Base-by-base conservation (phyloP, 1,140 invertebrate species). In the Euwallacea similis region DNA sequence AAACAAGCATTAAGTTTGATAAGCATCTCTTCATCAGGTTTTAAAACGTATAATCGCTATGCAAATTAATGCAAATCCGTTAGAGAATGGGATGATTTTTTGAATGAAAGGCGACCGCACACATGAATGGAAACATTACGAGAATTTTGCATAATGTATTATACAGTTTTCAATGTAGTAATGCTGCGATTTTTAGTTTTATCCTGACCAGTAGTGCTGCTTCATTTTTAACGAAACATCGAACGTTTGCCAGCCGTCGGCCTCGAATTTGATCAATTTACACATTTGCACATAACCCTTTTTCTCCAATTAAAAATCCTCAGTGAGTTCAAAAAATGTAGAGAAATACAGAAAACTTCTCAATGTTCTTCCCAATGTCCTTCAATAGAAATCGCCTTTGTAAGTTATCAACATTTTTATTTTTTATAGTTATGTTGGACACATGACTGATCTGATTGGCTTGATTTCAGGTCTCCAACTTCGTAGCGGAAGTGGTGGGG, bases 401-500 rank as follows among this genome's bases (percentile, higher is more conserved):
- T 33, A 4, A 33, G 21, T 33, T 4, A 2, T 33, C 21, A 33
- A 33, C 4, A 33, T 33, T 33, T 33, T 2, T 4, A 33, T 4
- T 1, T 33, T 33, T 33, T 33, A 33, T 33, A 33, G 21, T 4
- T 33, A 4, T 33, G 21, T 33, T 4, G 21, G 21, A 33, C 21
- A 33, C 21, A 33, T 4, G 21, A 33, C 21, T 33, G 21, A 33
- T 33, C 21, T 33, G 21, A 33, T 33, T 33, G 21, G 3, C 9
- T 4, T 83, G 83, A 79, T 87, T 84, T 7, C 83, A 92, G 90
- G 90, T 83, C 86, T 92, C 84, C 90, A 91, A 79, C 84, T 92
- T 85, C 90, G 89, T 84, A 91, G 89, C 84, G 90, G 88, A 84
- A 90, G 91, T 81, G 89, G 92, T 88, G 90, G 89, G 84, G 90